Percentiles rank a stretch among this genome's conserved stretches.
Evolutionary conservation across 2,797 vertebrate genomes (phyloP).

Genomic region (Odontamblyopus lacepedii): DNA sequence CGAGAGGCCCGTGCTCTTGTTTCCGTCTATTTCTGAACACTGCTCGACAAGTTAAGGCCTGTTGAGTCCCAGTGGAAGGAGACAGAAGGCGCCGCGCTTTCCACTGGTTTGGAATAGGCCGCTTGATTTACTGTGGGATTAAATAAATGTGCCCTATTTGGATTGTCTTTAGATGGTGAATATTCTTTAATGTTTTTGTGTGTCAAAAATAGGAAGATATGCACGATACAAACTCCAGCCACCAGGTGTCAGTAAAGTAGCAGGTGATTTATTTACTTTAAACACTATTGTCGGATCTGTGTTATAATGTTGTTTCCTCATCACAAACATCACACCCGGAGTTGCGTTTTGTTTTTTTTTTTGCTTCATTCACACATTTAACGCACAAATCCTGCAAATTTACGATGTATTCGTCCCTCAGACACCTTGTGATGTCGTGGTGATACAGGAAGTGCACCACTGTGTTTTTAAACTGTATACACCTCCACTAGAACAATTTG

Average conservation of each 20-base stretch:
- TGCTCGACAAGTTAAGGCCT: conserved; percentile 38
- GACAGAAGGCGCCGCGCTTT: conserved; percentile 18
- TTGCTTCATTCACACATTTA: too few species aligned
- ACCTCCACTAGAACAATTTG: too few species aligned
- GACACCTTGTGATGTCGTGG: too few species aligned
- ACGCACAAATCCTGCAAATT: too few species aligned
- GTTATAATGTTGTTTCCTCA: too few species aligned
- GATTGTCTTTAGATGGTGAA: neutral
- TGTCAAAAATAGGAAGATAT: neutral
- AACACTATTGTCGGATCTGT: too few species aligned
- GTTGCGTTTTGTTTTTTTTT: too few species aligned
- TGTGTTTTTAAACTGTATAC: too few species aligned
- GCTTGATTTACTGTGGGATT: neutral
- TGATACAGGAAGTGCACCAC: too few species aligned
- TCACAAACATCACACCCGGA: too few species aligned
- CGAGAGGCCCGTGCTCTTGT: conserved; percentile 48
- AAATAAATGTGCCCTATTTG: neutral
- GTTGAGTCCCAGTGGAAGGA: conserved; percentile 14
- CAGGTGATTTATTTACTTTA: neutral
- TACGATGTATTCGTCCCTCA: too few species aligned
- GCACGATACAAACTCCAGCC: neutral
- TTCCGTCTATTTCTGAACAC: conserved; percentile 63
- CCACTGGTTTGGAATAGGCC: conserved; percentile 8
- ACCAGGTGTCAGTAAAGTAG: neutral
- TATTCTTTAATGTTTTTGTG: neutral